These are phyloP conservation scores for Rhinolophus ferrumequinum DNA, from an alignment of 2,113 vertebrate species.

Conservation along the genomic window DNA sequence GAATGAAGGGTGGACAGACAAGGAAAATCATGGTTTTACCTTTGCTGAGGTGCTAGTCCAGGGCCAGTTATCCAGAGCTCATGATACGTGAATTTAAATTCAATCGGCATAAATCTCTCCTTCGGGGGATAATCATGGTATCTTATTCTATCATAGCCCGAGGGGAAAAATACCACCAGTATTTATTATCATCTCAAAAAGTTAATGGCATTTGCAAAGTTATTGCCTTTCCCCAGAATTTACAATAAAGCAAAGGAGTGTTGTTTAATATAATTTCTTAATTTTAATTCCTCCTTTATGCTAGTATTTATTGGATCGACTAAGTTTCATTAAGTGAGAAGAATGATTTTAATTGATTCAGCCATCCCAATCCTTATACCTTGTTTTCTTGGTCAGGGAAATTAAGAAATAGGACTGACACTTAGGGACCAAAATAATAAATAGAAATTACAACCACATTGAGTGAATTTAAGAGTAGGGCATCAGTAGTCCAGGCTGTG, in stretches of 20 bases:
- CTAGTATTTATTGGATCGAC: not conserved
- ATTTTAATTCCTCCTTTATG: not conserved
- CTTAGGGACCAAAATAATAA: not conserved
- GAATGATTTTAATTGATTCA: not conserved
- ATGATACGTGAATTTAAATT: not conserved
- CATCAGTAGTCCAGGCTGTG: not conserved
- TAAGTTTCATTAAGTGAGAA: not conserved
- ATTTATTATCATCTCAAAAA: not conserved
- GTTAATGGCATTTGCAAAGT: not conserved
- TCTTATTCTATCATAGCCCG: not conserved
- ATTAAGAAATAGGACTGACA: not conserved
- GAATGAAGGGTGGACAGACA: not conserved
- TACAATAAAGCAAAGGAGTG: not conserved
- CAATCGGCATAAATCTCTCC: not conserved
- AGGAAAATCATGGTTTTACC: not conserved
- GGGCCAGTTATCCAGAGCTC: not conserved
- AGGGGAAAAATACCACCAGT: not conserved
- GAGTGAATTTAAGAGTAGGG: not conserved
- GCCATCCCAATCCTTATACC: not conserved
- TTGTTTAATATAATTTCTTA: not conserved
- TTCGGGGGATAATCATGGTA: not conserved
- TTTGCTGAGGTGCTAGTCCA: not conserved
- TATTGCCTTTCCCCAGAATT: not conserved
- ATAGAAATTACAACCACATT: not conserved
- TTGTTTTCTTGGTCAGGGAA: not conserved